Conservation (phyloP, 2,113 vertebrate genomes). For the Oncorhynchus mykiss region DNA sequence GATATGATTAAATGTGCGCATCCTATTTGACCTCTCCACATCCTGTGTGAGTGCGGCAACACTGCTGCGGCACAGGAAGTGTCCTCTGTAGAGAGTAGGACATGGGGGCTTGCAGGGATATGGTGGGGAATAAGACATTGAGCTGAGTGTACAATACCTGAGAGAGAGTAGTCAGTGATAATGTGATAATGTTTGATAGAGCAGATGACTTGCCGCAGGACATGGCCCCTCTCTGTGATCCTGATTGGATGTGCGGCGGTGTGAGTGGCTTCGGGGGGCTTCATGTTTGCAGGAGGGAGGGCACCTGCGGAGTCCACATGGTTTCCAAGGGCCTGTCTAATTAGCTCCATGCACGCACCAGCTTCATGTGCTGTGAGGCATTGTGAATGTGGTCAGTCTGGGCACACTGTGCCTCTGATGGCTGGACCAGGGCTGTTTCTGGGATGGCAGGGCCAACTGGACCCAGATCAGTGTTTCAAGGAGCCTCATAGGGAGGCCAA, state of each 20-base stretch:
- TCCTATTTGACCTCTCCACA: slow-evolving; percentile 59
- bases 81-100: slow-evolving; percentile 14
- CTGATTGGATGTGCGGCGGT: slow-evolving; percentile 50
- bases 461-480: not conserved
- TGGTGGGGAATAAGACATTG: not conserved
- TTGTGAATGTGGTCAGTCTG: slow-evolving; percentile 23
- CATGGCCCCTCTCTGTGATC: slow-evolving; percentile 56
- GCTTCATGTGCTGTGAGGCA: slow-evolving; percentile 44
- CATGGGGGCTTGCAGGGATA: not conserved
- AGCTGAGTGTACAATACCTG: not conserved
- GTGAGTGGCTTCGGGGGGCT: slow-evolving; percentile 41
- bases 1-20: slow-evolving; percentile 50
- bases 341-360: slow-evolving; percentile 62
- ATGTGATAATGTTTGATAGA: slow-evolving; percentile 49
- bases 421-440: slow-evolving; percentile 34
- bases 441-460: slow-evolving; percentile 32
- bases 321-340: slow-evolving; percentile 56
- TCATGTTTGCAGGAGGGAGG: slow-evolving; percentile 17
- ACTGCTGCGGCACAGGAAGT: slow-evolving; percentile 56
- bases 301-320: slow-evolving; percentile 68
- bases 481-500: slow-evolving; percentile 1
- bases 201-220: slow-evolving; percentile 61
- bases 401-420: slow-evolving; percentile 51
- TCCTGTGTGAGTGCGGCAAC: slow-evolving; percentile 51
- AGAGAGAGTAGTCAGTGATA: not conserved